Base-by-base conservation (phyloP, 2,113 vertebrate genomes). In the Gallinago jamesoni region DNA sequence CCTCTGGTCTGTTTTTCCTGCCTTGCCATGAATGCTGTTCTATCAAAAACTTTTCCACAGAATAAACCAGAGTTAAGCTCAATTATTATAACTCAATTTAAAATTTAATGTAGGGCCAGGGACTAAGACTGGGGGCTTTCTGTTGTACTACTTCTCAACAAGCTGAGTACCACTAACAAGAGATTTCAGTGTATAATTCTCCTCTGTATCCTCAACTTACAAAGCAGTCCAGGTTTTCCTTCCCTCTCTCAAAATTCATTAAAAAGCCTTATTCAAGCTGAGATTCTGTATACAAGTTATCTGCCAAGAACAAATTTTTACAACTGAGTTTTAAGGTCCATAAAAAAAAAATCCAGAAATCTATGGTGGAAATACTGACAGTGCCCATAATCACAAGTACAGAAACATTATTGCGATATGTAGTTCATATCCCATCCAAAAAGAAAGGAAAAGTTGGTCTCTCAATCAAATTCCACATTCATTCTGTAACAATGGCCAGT, bases 291-390 rank as follows among this genome's bases (percentile, higher is more conserved):
- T 95, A 97, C 94, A 97, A 94, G 79, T 79, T 94, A 87, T 94
- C 84, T 89, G 93, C 96, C 97, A 98, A 97, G 94, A 96, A 95
- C 84, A 97, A 94, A 96, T 96, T 97, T 98, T 98, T 97, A 98
- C 85, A 97, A 92, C 85, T 94, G 67, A 96, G 91, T 97, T 97
- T 94, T 96, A 97, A 98, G 95, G 84, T 86, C 81, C 76, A 93
- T 94, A 19, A 48, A 80, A 93, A 57, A 77, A 90, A 89, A 70
- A 66, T 18, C 20, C 89, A 97, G 73, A 79, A 86, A 96, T 98
- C 97, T 96, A 98, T 96, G 97, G 96, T 96, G 97, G 97, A 98
- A 98, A 98, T 52, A 97, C 48, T 98, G 95, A 97, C 96, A 95
- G 82, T 87, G 84, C 53, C 78, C 95, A 93, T 89, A 95, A 92